Conservation (phyloP, 2,113 vertebrate species). For the Rhabdornis inornatus region DNA sequence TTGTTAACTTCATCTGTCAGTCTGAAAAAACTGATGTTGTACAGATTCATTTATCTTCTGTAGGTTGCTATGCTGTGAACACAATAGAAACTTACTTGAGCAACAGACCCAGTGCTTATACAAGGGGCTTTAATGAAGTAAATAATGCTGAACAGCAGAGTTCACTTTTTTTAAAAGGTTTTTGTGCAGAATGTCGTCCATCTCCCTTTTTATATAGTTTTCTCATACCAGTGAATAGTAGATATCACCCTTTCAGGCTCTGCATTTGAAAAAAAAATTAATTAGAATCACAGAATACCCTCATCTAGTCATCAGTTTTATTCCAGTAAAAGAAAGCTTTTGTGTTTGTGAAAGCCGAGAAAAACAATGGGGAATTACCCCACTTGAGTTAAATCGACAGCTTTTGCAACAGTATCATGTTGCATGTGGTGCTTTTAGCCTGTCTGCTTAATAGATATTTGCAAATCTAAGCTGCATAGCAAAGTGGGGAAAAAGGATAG, state of each 20-base stretch:
- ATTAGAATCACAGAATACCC: slow-evolving; percentile 1
- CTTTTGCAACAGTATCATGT: slow-evolving; percentile 23
- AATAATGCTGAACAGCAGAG: neutral
- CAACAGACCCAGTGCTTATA: neutral
- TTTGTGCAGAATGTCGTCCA: neutral
- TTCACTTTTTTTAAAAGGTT: neutral
- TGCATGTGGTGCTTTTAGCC: slow-evolving; percentile 1
- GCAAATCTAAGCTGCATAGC: neutral
- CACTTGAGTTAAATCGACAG: neutral
- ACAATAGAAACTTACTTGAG: neutral
- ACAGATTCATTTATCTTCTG: neutral
- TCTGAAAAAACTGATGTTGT: neutral
- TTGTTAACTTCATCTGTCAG: neutral
- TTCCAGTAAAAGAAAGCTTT: slow-evolving; percentile 27
- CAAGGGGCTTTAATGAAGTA: neutral
- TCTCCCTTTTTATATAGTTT: neutral
- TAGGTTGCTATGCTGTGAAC: neutral
- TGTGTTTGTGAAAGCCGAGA: slow-evolving; percentile 4
- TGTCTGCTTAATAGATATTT: neutral
- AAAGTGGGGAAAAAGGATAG: neutral
- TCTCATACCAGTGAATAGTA: neutral
- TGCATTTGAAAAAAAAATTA: neutral
- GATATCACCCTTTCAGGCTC: neutral
- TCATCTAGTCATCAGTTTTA: slow-evolving; percentile 1
- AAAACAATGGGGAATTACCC: slow-evolving; percentile 20